Base-by-base conservation (phyloP, 2,888 invertebrate genomes). In the Drosophila rellima region DNA sequence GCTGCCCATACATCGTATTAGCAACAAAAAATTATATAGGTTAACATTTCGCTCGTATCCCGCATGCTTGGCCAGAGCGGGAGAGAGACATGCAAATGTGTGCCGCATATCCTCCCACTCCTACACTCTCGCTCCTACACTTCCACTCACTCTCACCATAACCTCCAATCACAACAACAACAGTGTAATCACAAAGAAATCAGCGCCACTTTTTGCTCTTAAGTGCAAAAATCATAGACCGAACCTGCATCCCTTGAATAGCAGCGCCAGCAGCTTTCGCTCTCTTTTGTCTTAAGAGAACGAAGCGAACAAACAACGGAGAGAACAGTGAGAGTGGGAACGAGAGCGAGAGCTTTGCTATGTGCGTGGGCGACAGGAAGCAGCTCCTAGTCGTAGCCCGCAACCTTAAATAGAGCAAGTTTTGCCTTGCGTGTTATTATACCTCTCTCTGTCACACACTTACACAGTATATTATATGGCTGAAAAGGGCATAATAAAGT, bases 181-280 rank as follows among this genome's bases (percentile, higher is more conserved):
- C 64, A 71, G 45, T 62, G 67, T 48, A 56, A 70, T 64, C 70
- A 45, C 42, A 61, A 64, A 57, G 56, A 40, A 85, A 83, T 86
- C 87, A 82, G 78, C 83, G 77, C 81, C 70, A 86, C 79, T 74
- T 78, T 80, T 66, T 74, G 79, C 86, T 83, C 83, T 86, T 83
- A 83, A 82, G 80, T 78, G 83, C 86, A 76, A 76, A 83, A 85
- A 76, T 76, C 86, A 73, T 66, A 63, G 64, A 62, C 44, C 62
- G 70, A 65, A 71, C 52, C 45, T 37, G 60, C 72, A 76, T 74
- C 78, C 80, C 83, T 76, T 66, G 20, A 33, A 44, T 70, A 61
- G 61, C 65, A 45, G 23, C 45, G 33, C 48, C 57, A 23, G 39
- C 62, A 62, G 42, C 62, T 56, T 60, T 57, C 23, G 37, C 54